Base-by-base conservation (phyloP, 37 sponge, comb jelly and placozoan genomes). In the Diacarnus erythraeanus region DNA sequence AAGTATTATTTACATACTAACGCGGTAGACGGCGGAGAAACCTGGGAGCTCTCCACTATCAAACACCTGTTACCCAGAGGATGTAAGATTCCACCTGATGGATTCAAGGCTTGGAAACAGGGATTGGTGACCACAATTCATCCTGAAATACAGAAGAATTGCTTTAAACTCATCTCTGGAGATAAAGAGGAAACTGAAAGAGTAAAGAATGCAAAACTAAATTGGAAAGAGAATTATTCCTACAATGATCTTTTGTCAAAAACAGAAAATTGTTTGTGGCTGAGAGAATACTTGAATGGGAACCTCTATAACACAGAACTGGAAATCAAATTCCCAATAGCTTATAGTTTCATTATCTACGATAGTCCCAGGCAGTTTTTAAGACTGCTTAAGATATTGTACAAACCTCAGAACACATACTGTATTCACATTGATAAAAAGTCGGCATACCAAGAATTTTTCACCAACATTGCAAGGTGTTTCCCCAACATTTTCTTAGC, bases 361-460 rank as follows among this genome's bases (percentile, higher is more conserved):
- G 66, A 54, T n/a, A 41, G 38, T 40, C 47, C 76, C 0, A 51
- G 42, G 42, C 84, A 83, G 42, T 26, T 83, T 69, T 3, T 83
- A 9, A 5, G 84, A 8, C 59, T 83, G 0, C 42, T 83, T n/a
- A 75, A 76, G 34, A 26, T 76, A 1, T 18, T 83, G 2, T 83
- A 74, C 40, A 54, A 68, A 38, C 84, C 76, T 37, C 84, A 83
- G 5, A 83, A 83, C 30, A 39, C 76, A 10, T 75, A 51, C 59
- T 83, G 84, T 38, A 68, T 83, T 30, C 84, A 83, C 59, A 42
- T 39, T 3, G 84, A 83, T 37, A 68, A 29, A 26, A 83, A 75
- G 38, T 23, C 64, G 38, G 42, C 22, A 27, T 75, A 76, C 26
- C 29, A 5, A 4, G 1, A 26, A 15, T 26, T 68, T 29, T 76